Base-by-base conservation (phyloP, 2,797 vertebrate genomes). In the Amblyopsis hoosieri region DNA sequence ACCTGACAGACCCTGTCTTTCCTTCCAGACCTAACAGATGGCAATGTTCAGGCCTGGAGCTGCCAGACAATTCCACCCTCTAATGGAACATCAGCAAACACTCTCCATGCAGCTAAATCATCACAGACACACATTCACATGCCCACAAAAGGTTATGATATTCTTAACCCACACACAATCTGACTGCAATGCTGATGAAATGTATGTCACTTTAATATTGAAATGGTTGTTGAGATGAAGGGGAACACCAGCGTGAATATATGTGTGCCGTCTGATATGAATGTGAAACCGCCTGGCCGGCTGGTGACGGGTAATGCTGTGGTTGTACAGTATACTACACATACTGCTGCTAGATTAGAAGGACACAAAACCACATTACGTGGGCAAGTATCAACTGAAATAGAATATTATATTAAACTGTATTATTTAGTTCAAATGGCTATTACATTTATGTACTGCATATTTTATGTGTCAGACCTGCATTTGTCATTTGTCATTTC, bases 11-110 rank as follows among this genome's bases (percentile, higher is more conserved):
- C 53, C 19, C 15, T 13, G 46, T 12, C 23, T n/a, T n/a, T n/a
- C 75, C 52, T 71, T 62, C 63, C 70, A 78, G 54, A 65, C 19
- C 65, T 72, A 75, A 82, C 82, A 89, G 81, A 87, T 87, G 79
- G 76, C 29, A 60, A 67, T 50, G 57, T 63, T 54, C 66, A 54
- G 56, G 72, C 62, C 74, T 8, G 29, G 76, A 82, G 82, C 76
- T 76, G 77, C 58, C 57, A 62, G 73, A 57, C 72, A 79, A 77
- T 82, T 57, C 68, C 69, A 72, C 71, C 75, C 53, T 60, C 74
- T 76, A 70, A 81, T 81, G 72, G 72, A 75, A 64, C 67, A 71
- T 56, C 62, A 62, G 60, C 62, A 62, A 77, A 69, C 62, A 71
- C 63, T 47, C 47, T 59, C 51, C 23, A 31, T 33, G 53, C 64